Evolutionary conservation across 2,113 vertebrate genomes (phyloP).

Genomic region (Anoplopoma fimbria): DNA sequence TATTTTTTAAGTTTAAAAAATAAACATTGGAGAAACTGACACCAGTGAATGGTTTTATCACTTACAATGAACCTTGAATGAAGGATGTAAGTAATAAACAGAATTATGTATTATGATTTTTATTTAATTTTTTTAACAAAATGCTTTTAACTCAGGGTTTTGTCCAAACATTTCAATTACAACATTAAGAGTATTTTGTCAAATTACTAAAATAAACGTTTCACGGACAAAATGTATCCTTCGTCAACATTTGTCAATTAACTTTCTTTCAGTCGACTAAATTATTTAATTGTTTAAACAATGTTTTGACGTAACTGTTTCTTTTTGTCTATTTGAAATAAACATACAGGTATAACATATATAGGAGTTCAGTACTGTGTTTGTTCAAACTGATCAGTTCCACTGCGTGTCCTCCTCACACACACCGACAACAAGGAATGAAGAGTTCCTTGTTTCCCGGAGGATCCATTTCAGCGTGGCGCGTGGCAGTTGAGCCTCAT

Average conservation of each 20-base stretch:
- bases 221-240: not conserved
- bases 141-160: too few relatives aligned
- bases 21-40: too few relatives aligned
- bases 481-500: not conserved
- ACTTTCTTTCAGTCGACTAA: not conserved
- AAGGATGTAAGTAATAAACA: too few relatives aligned
- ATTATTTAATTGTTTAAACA: not conserved
- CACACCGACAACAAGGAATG: slow-evolving; percentile 5
- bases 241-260: not conserved
- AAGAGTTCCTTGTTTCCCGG: slow-evolving; percentile 19
- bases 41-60: not conserved
- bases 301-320: not conserved
- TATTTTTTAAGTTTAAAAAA: too few relatives aligned
- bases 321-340: not conserved
- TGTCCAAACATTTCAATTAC: too few relatives aligned
- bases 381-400: not conserved
- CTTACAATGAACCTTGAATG: not conserved
- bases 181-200: not conserved
- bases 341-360: not conserved
- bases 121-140: too few relatives aligned
- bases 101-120: too few relatives aligned
- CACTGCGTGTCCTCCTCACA: not conserved
- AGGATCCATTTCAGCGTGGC: slow-evolving; percentile 27
- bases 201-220: not conserved
- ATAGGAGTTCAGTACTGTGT: not conserved